phyloP scores from a whole-genome alignment of 2,113 vertebrate species.

The Tachysurus vachellii region DNA sequence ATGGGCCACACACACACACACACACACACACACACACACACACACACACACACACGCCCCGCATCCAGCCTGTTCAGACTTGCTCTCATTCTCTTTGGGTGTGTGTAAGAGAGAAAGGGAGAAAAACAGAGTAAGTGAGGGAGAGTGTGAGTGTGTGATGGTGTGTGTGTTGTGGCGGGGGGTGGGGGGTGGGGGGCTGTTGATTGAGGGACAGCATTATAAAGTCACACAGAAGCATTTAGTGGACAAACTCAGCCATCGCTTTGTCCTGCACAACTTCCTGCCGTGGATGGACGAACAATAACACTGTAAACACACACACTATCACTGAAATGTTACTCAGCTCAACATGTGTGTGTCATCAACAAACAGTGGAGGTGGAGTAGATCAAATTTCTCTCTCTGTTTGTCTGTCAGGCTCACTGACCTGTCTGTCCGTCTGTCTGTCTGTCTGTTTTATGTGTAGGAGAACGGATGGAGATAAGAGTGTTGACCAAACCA shows the following conservation, averaged over 20 bases:
- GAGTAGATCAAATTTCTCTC: neutral
- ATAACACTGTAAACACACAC: neutral
- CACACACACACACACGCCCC: neutral
- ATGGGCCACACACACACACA: slow-evolving; percentile 5
- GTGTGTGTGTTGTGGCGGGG: neutral
- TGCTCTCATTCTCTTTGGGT: too few species aligned
- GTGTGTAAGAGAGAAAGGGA: too few species aligned
- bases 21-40: neutral
- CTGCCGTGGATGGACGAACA: neutral
- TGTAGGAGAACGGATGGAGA: neutral
- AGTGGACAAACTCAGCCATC: slow-evolving; percentile 24
- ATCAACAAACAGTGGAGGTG: neutral
- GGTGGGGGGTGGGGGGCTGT: neutral
- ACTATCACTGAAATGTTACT: neutral
- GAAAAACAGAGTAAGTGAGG: too few species aligned
- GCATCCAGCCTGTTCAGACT: slow-evolving; percentile 8
- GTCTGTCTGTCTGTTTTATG: neutral
- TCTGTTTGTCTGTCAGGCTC: neutral
- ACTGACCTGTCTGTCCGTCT: neutral
- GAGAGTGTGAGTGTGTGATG: neutral
- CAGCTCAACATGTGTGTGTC: neutral
- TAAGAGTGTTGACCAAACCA: neutral
- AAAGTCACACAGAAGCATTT: slow-evolving; percentile 2
- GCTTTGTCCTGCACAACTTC: slow-evolving; percentile 23
- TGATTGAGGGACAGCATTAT: neutral